phyloP scores from a whole-genome alignment of 2,113 vertebrate genomes.

The Leptobrachium ailaonicum region DNA sequence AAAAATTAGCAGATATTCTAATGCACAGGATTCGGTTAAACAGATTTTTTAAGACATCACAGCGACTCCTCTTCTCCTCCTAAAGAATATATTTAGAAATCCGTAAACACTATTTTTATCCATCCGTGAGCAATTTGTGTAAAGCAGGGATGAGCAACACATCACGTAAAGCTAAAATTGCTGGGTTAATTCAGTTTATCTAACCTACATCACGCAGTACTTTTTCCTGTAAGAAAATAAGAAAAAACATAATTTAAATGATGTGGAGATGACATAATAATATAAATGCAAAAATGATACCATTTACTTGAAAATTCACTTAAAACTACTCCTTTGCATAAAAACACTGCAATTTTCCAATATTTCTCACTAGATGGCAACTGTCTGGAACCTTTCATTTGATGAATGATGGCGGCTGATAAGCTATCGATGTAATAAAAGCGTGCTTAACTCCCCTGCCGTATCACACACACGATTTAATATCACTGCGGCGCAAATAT shows the following conservation, averaged over 20 bases:
- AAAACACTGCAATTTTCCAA: slow-evolving; percentile 22
- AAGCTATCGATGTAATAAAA: not conserved
- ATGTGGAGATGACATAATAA: slow-evolving; percentile 23
- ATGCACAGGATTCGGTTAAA: too few species aligned
- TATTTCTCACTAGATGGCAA: not conserved
- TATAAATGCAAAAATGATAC: slow-evolving; percentile 12
- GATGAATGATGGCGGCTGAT: not conserved
- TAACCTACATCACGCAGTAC: slow-evolving; percentile 5
- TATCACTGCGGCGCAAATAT: too few species aligned
- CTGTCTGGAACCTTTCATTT: not conserved
- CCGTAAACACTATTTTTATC: too few species aligned
- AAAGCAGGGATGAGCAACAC: too few species aligned
- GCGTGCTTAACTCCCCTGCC: too few species aligned
- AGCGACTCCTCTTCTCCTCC: too few species aligned
- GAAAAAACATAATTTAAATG: not conserved
- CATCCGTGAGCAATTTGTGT: too few species aligned
- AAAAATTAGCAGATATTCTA: too few species aligned
- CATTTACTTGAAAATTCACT: slow-evolving; percentile 26
- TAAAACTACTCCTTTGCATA: slow-evolving; percentile 13
- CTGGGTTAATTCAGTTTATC: not conserved
- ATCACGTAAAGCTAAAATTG: too few species aligned
- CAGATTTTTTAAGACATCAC: too few species aligned
- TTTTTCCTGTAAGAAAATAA: slow-evolving; percentile 11
- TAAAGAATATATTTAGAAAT: too few species aligned
- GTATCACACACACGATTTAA: not conserved